These are phyloP conservation scores for Priocnemis perturbator DNA, from an alignment of 2,888 invertebrate species.

Conservation along the genomic window DNA sequence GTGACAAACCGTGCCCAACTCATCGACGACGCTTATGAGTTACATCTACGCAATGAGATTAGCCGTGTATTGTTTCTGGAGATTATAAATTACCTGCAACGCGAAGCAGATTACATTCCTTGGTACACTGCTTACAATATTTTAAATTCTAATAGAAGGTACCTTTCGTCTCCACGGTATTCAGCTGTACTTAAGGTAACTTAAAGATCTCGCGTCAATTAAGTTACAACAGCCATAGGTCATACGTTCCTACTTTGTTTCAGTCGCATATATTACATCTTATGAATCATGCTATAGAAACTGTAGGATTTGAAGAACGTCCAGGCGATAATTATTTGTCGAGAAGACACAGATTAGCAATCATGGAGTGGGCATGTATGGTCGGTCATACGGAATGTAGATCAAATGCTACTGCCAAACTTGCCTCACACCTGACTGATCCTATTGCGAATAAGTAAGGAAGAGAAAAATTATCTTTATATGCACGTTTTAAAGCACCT, in stretches of 20 bases:
- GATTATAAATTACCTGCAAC: conserved; percentile 78
- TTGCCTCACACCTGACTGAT: conserved; percentile 13
- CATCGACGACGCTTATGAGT: conserved; percentile 83
- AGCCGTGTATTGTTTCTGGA: conserved; percentile 53
- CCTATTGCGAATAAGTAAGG: not conserved
- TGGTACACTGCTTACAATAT: conserved; percentile 80
- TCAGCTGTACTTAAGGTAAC: not conserved
- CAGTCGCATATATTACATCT: conserved; percentile 22
- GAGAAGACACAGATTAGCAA: conserved; percentile 20
- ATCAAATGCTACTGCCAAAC: conserved; percentile 53
- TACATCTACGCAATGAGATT: conserved; percentile 54
- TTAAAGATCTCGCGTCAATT: conserved; percentile 49
- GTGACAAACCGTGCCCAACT: conserved; percentile 84
- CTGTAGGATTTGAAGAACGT: conserved; percentile 42
- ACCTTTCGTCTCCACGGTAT: not conserved
- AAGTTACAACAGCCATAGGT: not conserved
- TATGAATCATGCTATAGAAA: conserved; percentile 32
- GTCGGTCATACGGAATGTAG: conserved; percentile 62
- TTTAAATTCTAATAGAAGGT: not conserved
- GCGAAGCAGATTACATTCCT: conserved; percentile 81
- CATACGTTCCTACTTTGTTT: not conserved
- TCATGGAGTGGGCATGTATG: conserved; percentile 35
- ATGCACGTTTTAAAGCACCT: not conserved
- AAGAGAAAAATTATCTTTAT: no score
- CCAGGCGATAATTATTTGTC: conserved; percentile 31